These are phyloP conservation scores for Platichthys flesus DNA, from an alignment of 2,113 vertebrate species.

Conservation along the genomic window DNA sequence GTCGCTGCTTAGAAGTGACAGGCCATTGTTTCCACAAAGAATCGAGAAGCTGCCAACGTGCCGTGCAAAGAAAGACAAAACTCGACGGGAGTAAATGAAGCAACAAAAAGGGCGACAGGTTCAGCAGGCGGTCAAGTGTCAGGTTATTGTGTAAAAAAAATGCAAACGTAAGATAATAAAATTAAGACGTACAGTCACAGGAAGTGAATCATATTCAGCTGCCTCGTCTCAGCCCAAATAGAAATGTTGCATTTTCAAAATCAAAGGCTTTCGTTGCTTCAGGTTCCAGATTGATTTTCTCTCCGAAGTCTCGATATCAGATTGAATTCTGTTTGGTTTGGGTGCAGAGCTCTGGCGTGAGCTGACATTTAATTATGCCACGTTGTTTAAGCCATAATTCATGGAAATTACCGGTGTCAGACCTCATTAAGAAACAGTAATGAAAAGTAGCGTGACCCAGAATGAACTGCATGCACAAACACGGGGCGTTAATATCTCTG, in stretches of 20 bases:
- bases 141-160: slow-evolving; percentile 1
- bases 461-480: slow-evolving; percentile 32
- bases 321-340: slow-evolving; percentile 39
- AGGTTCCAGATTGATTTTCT: no score
- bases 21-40: no score
- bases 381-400: slow-evolving; percentile 20
- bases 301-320: slow-evolving; percentile 6
- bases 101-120: no score
- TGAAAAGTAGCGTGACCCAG: slow-evolving; percentile 26
- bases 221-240: not conserved
- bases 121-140: not conserved
- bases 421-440: slow-evolving; percentile 24
- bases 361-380: slow-evolving; percentile 13
- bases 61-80: no score
- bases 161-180: not conserved
- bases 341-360: slow-evolving; percentile 23
- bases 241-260: not conserved
- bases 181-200: not conserved
- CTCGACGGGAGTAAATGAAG: no score
- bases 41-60: no score
- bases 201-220: no score
- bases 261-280: no score
- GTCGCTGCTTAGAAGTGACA: no score
- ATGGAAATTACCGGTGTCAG: slow-evolving; percentile 22
- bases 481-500: not conserved